These are phyloP conservation scores for Chauna torquata DNA, from an alignment of 2,113 vertebrate genomes.

Conservation along the genomic window DNA sequence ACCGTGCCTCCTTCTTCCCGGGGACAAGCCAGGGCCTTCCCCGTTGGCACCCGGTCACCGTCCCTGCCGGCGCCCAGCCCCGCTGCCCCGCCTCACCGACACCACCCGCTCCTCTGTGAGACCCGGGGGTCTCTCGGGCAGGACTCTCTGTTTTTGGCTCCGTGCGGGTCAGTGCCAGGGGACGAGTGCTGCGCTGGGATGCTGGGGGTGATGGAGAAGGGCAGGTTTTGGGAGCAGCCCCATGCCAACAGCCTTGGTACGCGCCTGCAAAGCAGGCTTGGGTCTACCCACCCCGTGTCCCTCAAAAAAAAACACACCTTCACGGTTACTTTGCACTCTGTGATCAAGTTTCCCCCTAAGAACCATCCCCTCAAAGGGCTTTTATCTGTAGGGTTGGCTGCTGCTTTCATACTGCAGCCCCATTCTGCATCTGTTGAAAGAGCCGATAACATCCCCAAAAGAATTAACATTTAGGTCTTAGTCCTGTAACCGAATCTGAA, in stretches of 20 bases:
- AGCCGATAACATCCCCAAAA: slow-evolving; percentile 33
- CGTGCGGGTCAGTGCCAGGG: accelerated
- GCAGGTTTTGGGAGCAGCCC: too few species aligned
- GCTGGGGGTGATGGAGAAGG: background rate
- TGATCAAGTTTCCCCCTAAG: slow-evolving; percentile 57
- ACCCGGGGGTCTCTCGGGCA: accelerated
- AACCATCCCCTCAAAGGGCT: slow-evolving; percentile 45
- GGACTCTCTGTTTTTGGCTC: background rate
- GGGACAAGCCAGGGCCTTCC: background rate
- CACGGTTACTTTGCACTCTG: background rate
- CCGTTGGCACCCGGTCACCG: accelerated
- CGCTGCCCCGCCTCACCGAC: background rate
- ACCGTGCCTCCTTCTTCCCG: background rate
- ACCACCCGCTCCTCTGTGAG: background rate
- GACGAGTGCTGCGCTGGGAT: background rate
- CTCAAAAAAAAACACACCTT: background rate
- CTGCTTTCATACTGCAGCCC: slow-evolving; percentile 6
- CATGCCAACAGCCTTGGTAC: too few species aligned
- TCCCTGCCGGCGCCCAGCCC: background rate
- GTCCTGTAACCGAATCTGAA: slow-evolving; percentile 54
- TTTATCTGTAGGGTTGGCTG: slow-evolving; percentile 47
- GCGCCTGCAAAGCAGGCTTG: background rate
- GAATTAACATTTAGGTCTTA: slow-evolving; percentile 53
- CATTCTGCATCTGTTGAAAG: slow-evolving; percentile 59
- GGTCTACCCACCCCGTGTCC: background rate